These are phyloP conservation scores for Bombyx huttoni DNA, from an alignment of 2,888 invertebrate genomes.

Conservation along the genomic window DNA sequence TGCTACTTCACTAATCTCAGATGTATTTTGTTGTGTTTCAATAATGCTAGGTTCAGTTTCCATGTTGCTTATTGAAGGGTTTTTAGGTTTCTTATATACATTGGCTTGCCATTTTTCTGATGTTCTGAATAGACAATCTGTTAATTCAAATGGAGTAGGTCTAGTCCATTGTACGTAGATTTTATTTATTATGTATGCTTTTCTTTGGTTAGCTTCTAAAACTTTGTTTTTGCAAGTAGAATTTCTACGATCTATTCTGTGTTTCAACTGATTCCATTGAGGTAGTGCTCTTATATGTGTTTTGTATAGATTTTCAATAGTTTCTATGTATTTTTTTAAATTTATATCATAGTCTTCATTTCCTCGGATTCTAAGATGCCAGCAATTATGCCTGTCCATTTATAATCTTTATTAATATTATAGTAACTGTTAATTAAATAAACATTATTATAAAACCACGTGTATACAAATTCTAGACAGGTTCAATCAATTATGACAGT, in stretches of 20 bases:
- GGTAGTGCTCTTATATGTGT: slow-evolving; percentile 38
- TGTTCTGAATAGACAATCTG: slow-evolving; percentile 35
- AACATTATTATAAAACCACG: not conserved
- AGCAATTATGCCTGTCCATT: slow-evolving; percentile 23
- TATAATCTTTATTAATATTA: not conserved
- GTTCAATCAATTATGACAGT: too few relatives aligned
- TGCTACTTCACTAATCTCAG: slow-evolving; percentile 14
- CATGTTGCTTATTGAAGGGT: slow-evolving; percentile 1
- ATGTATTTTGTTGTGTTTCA: slow-evolving; percentile 9
- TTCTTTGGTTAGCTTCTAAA: slow-evolving; percentile 30
- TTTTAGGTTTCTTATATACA: slow-evolving; percentile 9
- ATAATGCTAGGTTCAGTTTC: slow-evolving; percentile 1
- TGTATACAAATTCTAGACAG: not conserved
- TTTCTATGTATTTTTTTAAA: slow-evolving; percentile 34
- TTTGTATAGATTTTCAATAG: slow-evolving; percentile 32
- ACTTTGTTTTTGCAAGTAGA: slow-evolving; percentile 32
- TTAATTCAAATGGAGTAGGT: slow-evolving; percentile 43
- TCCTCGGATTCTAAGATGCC: slow-evolving; percentile 37
- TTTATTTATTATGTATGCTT: slow-evolving; percentile 38
- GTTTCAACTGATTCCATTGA: slow-evolving; percentile 38
- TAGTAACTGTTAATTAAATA: not conserved
- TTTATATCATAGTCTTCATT: slow-evolving; percentile 21
- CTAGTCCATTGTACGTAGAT: slow-evolving; percentile 32
- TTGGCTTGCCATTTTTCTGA: slow-evolving; percentile 29
- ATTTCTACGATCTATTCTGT: slow-evolving; percentile 25